phyloP scores from a whole-genome alignment of 1,140 invertebrate species.

The Drosophila varians region DNA sequence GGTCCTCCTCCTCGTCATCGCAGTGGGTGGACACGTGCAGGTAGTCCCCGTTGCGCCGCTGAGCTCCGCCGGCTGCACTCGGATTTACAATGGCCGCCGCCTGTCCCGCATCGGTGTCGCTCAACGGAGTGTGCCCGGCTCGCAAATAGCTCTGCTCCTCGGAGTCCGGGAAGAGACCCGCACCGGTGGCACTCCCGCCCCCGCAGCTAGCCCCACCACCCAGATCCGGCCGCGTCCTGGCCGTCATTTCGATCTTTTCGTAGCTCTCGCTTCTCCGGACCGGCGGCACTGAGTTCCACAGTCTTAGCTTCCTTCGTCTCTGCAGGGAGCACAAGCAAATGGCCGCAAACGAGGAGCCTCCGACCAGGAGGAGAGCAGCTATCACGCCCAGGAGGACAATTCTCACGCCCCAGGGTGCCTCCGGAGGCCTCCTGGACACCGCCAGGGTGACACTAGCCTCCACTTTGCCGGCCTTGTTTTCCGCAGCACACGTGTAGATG shows the following conservation, averaged over 20 bases:
- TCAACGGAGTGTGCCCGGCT: slow-evolving; percentile 62
- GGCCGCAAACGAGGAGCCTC: slow-evolving; percentile 86
- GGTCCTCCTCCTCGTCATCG: slow-evolving; percentile 86
- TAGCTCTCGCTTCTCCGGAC: slow-evolving; percentile 87
- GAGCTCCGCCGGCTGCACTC: slow-evolving; percentile 62
- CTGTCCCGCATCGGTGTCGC: slow-evolving; percentile 46
- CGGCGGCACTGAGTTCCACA: slow-evolving; percentile 79
- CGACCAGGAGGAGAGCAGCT: slow-evolving; percentile 85
- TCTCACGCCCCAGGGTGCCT: slow-evolving; percentile 84
- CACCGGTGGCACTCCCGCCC: slow-evolving; percentile 66
- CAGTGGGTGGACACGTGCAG: slow-evolving; percentile 87
- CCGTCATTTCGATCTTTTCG: slow-evolving; percentile 90
- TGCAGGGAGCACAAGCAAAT: slow-evolving; percentile 86
- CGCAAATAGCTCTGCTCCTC: slow-evolving; percentile 69
- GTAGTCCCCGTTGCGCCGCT: slow-evolving; percentile 87
- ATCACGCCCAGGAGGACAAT: slow-evolving; percentile 85
- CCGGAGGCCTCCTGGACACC: slow-evolving; percentile 85
- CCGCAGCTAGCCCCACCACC: slow-evolving; percentile 84
- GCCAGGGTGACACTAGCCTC: slow-evolving; percentile 89
- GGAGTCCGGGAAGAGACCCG: slow-evolving; percentile 62
- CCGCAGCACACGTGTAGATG: slow-evolving; percentile 89
- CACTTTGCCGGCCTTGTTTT: slow-evolving; percentile 90
- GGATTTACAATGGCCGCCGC: slow-evolving; percentile 77
- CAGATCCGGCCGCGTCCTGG: slow-evolving; percentile 69
- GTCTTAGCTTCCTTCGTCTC: slow-evolving; percentile 77